These are phyloP conservation scores for Adela reaumurella DNA, from an alignment of 2,888 invertebrate genomes.

Conservation along the genomic window DNA sequence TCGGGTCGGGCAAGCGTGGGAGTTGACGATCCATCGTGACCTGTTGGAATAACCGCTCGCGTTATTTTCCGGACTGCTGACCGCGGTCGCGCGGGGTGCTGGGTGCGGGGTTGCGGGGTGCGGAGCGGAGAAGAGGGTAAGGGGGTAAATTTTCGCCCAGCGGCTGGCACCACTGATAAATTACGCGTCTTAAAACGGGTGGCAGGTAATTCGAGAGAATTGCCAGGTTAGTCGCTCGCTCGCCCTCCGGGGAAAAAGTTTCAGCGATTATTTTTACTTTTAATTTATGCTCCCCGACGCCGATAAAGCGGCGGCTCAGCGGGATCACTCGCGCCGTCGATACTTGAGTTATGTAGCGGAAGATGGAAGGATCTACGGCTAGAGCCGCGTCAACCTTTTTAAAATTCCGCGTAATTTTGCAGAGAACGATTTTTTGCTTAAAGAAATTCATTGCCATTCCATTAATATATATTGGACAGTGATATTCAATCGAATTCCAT, in stretches of 20 bases:
- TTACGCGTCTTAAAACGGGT: conserved; percentile 59
- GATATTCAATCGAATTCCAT: no score
- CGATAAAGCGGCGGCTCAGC: conserved; percentile 7
- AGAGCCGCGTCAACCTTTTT: no score
- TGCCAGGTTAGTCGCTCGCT: conserved; percentile 26
- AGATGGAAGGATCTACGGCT: no score
- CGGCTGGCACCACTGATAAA: conserved; percentile 51
- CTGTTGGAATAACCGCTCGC: conserved; percentile 11
- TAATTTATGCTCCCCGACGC: conserved; percentile 36
- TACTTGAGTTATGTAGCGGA: no score
- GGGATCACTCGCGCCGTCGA: background rate
- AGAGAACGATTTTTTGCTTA: no score
- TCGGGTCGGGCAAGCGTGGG: background rate
- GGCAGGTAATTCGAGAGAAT: conserved; percentile 60
- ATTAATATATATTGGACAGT: no score
- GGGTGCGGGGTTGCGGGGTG: background rate
- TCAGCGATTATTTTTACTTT: conserved; percentile 50
- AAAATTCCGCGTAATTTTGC: no score
- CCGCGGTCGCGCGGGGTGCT: conserved; percentile 6
- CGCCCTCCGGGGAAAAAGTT: conserved; percentile 41
- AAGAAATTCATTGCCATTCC: no score
- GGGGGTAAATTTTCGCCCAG: conserved; percentile 16
- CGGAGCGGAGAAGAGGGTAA: no score
- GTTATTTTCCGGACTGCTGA: conserved; percentile 32
- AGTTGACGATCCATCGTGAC: background rate